Conservation (phyloP, 2,797 vertebrate species). For the Gobionotothen gibberifrons region DNA sequence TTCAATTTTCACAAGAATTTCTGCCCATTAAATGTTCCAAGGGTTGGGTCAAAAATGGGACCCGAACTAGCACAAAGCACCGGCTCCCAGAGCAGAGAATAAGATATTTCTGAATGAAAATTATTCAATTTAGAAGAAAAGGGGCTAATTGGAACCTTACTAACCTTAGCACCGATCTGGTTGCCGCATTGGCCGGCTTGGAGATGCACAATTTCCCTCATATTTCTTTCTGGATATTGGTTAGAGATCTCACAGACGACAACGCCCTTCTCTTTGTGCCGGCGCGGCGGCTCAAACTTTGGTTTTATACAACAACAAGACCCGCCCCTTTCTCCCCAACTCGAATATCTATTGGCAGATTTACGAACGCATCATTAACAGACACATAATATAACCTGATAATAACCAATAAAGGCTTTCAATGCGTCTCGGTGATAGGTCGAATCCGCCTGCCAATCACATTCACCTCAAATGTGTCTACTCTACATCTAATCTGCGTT, state of each 20-base stretch:
- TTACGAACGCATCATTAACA: background rate
- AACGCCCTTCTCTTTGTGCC: conserved; percentile 45
- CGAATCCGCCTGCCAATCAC: conserved; percentile 55
- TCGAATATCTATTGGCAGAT: conserved; percentile 63
- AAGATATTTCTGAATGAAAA: background rate
- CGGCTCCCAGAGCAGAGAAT: background rate
- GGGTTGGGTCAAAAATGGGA: conserved; percentile 72
- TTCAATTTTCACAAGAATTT: accelerated
- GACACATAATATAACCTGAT: background rate
- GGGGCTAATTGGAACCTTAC: conserved; percentile 17
- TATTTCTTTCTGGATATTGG: conserved; percentile 37
- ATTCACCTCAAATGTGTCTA: conserved; percentile 42
- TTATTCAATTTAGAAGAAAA: accelerated
- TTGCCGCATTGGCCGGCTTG: conserved; percentile 88
- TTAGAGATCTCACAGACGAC: accelerated
- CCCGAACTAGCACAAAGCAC: conserved; percentile 58
- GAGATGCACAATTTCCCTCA: conserved; percentile 90
- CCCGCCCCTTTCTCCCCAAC: conserved; percentile 43
- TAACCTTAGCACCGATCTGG: conserved; percentile 88
- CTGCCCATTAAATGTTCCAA: conserved; percentile 35
- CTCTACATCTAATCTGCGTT: conserved; percentile 44
- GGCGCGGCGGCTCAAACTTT: accelerated
- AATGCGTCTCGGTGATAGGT: conserved; percentile 55
- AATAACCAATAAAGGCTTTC: conserved; percentile 46
- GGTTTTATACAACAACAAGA: conserved; percentile 26